phyloP scores from a whole-genome alignment of 2,113 vertebrate species.

The Mesitornis unicolor region DNA sequence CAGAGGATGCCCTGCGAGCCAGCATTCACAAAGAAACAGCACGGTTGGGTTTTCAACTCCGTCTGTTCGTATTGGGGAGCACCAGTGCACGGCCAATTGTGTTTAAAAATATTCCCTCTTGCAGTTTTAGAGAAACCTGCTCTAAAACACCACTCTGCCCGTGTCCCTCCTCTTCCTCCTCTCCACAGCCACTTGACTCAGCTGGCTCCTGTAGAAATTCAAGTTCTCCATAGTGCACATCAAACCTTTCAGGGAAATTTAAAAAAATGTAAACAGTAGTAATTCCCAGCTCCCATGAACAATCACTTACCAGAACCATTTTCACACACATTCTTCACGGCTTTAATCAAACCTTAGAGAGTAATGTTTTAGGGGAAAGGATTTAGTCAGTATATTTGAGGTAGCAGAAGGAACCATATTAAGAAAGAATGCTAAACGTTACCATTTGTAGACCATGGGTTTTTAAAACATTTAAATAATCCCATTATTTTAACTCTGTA shows the following conservation, averaged over 20 bases:
- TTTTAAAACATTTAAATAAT: neutral
- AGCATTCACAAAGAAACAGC: neutral
- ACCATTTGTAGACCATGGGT: neutral
- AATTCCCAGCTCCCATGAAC: conserved; percentile 43
- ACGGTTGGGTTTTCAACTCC: neutral
- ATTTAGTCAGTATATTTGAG: neutral
- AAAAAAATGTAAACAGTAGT: conserved; percentile 18
- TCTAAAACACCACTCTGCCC: neutral
- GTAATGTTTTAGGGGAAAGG: neutral
- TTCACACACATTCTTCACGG: conserved; percentile 48
- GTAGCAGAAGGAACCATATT: neutral
- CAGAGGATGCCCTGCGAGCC: neutral
- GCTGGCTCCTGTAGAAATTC: neutral
- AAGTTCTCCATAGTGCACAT: neutral
- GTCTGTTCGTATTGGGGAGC: rapidly evolving
- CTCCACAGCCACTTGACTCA: neutral
- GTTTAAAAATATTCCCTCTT: neutral
- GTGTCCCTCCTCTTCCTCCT: neutral
- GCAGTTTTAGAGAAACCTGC: neutral
- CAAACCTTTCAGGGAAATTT: neutral
- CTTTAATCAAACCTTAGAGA: conserved; percentile 19
- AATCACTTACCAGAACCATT: conserved; percentile 27
- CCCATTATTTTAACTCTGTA: neutral
- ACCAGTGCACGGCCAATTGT: neutral
- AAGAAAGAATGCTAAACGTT: neutral